Conservation (phyloP, 1,140 invertebrate genomes). For the Anthonomus grandis region DNA sequence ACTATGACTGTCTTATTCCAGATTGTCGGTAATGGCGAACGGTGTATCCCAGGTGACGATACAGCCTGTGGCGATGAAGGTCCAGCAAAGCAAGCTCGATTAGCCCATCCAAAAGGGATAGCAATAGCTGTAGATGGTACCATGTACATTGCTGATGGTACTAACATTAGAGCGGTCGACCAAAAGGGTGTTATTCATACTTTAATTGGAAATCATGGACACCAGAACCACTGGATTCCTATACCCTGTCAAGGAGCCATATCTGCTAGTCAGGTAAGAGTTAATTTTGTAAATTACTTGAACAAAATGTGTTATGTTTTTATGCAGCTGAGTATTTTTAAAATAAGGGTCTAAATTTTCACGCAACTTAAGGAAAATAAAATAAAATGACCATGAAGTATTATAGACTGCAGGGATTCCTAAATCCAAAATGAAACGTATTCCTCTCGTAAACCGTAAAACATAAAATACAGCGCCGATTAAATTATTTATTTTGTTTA, state of each 20-base stretch:
- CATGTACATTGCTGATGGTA: slow-evolving; percentile 93
- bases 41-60: slow-evolving; percentile 90
- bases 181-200: slow-evolving; percentile 91
- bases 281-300: too few species aligned
- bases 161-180: slow-evolving; percentile 89
- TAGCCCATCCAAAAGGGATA: slow-evolving; percentile 95
- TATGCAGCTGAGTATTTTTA: too few species aligned
- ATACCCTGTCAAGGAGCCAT: slow-evolving; percentile 80
- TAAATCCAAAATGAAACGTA: too few species aligned
- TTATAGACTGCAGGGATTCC: too few species aligned
- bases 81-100: slow-evolving; percentile 80
- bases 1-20: slow-evolving; percentile 27
- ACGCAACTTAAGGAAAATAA: too few species aligned
- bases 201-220: slow-evolving; percentile 86
- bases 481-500: too few species aligned
- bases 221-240: slow-evolving; percentile 87
- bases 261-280: slow-evolving; percentile 60
- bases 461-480: too few species aligned
- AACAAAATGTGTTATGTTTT: too few species aligned
- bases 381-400: too few species aligned
- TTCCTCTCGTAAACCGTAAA: too few species aligned
- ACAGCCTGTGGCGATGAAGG: slow-evolving; percentile 91
- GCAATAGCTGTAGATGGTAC: slow-evolving; percentile 87
- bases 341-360: too few species aligned
- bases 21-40: slow-evolving; percentile 91